These are phyloP conservation scores for Autographa gamma DNA, from an alignment of 2,888 invertebrate genomes.

Conservation along the genomic window DNA sequence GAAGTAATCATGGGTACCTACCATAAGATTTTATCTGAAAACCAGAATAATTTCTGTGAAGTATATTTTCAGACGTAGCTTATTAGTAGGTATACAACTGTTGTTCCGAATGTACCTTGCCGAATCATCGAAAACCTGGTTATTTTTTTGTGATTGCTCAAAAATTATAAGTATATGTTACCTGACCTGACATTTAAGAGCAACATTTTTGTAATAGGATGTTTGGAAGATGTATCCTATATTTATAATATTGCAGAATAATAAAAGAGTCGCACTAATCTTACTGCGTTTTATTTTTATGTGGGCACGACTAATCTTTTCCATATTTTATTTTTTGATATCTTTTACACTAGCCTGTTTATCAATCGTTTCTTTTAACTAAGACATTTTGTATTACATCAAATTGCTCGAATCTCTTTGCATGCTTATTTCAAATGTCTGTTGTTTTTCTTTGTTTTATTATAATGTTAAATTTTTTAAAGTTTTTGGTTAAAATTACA, in stretches of 20 bases:
- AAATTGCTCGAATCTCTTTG: too few relatives aligned
- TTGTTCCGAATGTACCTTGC: constrained; percentile 55
- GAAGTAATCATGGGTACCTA: constrained; percentile 64
- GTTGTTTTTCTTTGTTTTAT: too few relatives aligned
- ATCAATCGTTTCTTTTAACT: too few relatives aligned
- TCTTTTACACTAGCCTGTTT: too few relatives aligned
- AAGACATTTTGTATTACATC: too few relatives aligned
- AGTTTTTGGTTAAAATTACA: too few relatives aligned
- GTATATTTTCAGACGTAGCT: constrained; percentile 46
- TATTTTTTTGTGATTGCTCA: constrained; percentile 77
- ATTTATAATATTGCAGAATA: constrained; percentile 79
- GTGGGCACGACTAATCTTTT: neutral
- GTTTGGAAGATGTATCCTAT: constrained; percentile 79
- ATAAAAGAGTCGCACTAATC: constrained; percentile 82
- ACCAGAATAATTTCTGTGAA: constrained; percentile 40
- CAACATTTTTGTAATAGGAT: constrained; percentile 69
- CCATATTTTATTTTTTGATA: too few relatives aligned
- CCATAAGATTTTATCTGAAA: constrained; percentile 37
- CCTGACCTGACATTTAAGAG: constrained; percentile 72
- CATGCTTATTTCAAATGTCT: too few relatives aligned
- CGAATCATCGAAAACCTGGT: constrained; percentile 57
- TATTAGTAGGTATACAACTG: constrained; percentile 52
- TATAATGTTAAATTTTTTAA: too few relatives aligned
- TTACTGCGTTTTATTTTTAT: constrained; percentile 65
- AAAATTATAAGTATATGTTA: constrained; percentile 73